Evolutionary conservation across 2,797 vertebrate species (phyloP), one percentile per base, ranked within the genome.

Genomic region (Falco cherrug): DNA sequence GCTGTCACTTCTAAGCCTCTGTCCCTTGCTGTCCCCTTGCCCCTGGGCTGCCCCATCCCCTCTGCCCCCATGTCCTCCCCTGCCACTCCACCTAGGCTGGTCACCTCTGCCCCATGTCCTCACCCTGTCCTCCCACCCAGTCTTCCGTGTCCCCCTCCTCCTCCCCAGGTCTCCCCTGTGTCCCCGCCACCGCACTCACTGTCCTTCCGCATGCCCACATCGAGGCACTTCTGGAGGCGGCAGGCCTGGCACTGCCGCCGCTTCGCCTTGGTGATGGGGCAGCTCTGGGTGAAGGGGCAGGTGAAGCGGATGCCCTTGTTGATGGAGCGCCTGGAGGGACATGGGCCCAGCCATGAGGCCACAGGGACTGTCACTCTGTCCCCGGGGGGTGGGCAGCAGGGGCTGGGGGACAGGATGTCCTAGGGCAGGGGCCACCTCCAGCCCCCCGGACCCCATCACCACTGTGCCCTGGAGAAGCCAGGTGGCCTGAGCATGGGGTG

Each of bases 161-260:
- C 53, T n/a, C 26, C 26, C 26, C 25, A 4, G 48, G 11, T 19
- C 14, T 16, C 26, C 24, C 28, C 29, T 16, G 35, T 20, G 57
- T 20, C 26, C 16, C 64, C n/a, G 60, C 15, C 64, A 16, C 13
- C 1, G 2, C 50, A 96, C 98, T 98, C 95, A 98, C 98, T 98
- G 97, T 98, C 98, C 84, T 96, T 98, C 88, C 95, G 91, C 98
- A 98, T 98, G 84, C 98, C 97, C 37, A 61, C 92, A 2, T 87
- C 65, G 2, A 98, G 93, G 91, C 98, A 98, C 88, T 98, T 98
- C 94, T 93, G 96, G 28, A 97, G 80, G 79, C 98, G 97, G 18
- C 98, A 98, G 22, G 98, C 98, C 56, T 97, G 98, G 94, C 98
- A 98, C 43, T 97, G 97, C 35, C 97, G 90, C 26, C 98, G 93